phyloP scores from a whole-genome alignment of 2,888 invertebrate species.

The Plebejus melissa region DNA sequence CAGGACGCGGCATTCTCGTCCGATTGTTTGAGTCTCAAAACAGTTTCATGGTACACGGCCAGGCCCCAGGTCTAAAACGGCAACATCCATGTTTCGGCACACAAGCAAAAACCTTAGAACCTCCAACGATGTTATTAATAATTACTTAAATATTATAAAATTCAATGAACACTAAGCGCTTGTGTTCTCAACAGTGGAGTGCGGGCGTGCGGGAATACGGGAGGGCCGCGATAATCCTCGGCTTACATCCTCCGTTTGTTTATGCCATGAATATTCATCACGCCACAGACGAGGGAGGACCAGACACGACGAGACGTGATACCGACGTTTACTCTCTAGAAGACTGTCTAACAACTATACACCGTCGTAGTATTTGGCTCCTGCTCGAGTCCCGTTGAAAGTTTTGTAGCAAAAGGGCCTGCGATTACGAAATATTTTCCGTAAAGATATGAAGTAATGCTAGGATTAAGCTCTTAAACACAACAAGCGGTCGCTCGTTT shows the following conservation, averaged over 20 bases:
- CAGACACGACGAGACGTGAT: not conserved
- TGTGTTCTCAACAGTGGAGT: not conserved
- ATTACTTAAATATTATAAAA: conserved; percentile 17
- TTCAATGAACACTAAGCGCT: not conserved
- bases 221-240: conserved; percentile 1
- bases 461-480: too few species aligned
- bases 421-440: too few species aligned
- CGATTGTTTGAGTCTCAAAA: too few species aligned
- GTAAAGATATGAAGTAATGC: too few species aligned
- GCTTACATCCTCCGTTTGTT: conserved; percentile 15
- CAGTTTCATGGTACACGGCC: too few species aligned
- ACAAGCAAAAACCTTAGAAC: not conserved
- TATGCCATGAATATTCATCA: conserved; percentile 10
- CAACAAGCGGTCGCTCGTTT: too few species aligned
- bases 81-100: not conserved
- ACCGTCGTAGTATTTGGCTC: too few species aligned
- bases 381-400: too few species aligned
- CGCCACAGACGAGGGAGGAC: not conserved
- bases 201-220: not conserved
- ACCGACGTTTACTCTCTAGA: not conserved
- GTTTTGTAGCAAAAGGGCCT: too few species aligned
- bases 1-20: too few species aligned
- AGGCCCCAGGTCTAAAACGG: too few species aligned
- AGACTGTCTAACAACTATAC: not conserved
- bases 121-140: not conserved